A percentile compares a stretch with the other conserved stretches of the same genome.
Conservation (phyloP, 2,797 vertebrate genomes). For the Urosaurus nigricauda region DNA sequence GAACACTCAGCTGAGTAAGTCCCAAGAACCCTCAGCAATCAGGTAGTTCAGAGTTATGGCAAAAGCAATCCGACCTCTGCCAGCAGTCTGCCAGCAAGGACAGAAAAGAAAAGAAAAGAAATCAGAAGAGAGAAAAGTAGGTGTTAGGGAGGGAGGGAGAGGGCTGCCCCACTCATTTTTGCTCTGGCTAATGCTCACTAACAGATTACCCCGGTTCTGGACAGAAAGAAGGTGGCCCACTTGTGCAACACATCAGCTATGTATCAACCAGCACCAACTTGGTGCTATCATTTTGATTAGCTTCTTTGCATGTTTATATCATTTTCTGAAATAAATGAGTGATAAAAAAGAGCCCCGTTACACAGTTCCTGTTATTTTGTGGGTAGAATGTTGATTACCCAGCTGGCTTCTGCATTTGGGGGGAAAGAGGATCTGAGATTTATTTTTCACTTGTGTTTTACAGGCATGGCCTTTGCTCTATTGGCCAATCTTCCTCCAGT, state of each 20-base stretch:
- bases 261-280: background rate
- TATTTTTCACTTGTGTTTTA: conserved; percentile 39
- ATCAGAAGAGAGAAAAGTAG: background rate
- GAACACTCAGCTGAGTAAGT: background rate
- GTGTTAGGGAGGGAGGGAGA: background rate
- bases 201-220: too few species aligned
- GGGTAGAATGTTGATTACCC: background rate
- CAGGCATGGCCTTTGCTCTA: conserved; percentile 93
- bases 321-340: background rate
- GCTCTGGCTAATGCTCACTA: background rate
- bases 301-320: background rate
- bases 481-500: conserved; percentile 91
- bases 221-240: background rate
- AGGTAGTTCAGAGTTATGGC: background rate
- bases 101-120: background rate
- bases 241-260: background rate
- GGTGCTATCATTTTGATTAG: background rate
- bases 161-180: background rate
- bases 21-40: background rate
- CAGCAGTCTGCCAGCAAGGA: background rate
- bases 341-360: too few species aligned
- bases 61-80: background rate
- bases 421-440: background rate
- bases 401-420: background rate
- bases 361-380: background rate